Base-by-base conservation (phyloP, 2,797 vertebrate species). In the Astyanax mexicanus region DNA sequence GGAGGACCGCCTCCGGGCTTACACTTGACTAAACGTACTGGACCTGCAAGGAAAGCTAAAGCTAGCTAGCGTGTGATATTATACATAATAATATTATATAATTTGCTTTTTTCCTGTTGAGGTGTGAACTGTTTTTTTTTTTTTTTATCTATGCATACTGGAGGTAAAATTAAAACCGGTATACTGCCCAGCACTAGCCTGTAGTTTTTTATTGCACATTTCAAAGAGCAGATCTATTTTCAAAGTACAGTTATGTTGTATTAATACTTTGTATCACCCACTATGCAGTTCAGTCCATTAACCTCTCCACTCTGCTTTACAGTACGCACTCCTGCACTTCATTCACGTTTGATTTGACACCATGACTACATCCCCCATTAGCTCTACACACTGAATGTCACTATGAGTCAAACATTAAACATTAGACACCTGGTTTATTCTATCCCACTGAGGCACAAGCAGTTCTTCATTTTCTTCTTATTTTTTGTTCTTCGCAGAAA, bases 401-500 rank as follows among this genome's bases (percentile, higher is more conserved):
- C 11, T 75, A 64, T 54, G 79, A 79, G 80, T 80, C 21, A 75
- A 52, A 74, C 79, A 52, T 68, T 76, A 67, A 52, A 61, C n/a
- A n/a, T n/a, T n/a, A 80, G 60, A n/a, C 58, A 25, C 12, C 10
- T 37, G 69, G 25, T 15, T 79, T 11, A 44, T 29, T 29, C 27
- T 52, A 77, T 32, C 29, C 72, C 67, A 19, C 49, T 78, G 52
- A 45, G 62, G 70, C 69, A 72, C 81, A 81, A 85, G 75, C 74
- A 83, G 92, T 88, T 93, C 89, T 93, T 92, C 64, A 79, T 55
- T 17, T 81, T 86, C 58, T 23, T 29, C 47, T 69, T 81, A 15
- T 75, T 70, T 35, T 73, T 42, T 79, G 38, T 90, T 84, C 83
- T 93, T 95, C 91, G 95, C 98, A 99, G 98, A 99, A 98, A 93